Base-by-base conservation (phyloP, 2,113 vertebrate species). In the Apodemus speciosus region DNA sequence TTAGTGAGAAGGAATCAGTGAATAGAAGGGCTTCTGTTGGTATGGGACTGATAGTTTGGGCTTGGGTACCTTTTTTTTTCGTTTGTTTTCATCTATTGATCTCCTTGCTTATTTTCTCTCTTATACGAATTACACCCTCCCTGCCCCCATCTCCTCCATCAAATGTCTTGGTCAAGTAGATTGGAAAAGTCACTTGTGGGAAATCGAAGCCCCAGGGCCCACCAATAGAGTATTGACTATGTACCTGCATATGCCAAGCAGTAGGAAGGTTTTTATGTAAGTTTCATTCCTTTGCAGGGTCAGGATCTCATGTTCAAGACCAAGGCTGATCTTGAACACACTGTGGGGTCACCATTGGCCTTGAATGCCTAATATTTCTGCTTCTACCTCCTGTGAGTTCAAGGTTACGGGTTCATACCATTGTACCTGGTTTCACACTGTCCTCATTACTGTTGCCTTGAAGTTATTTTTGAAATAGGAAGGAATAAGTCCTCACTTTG, bases 401-500 rank as follows among this genome's bases (percentile, higher is more conserved):
- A 38, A 18, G 35, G 56, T 40, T 58, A 72, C 9, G 72, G 66
- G 8, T 14, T 21, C 13, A 38, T 56, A 7, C 15, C 2, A 18
- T 53, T 51, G 51, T 53, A 58, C 8, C 15, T 16, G 4, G 49
- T 23, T 58, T 40, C 3, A 14, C 6, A 14, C 9, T 71, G 1
- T 80, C 56, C 86, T 73, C 23, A 49, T 92, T 76, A 51, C 4
- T 40, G 4, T 49, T 53, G 35, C 60, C 91, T 90, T 58, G 32
- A 81, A 88, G 51, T 80, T 56, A 91, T 16, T 76, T 96, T 91
- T 68, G 75, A 90, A 89, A 79, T 43, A 88, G 11, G 40, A 15
- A 83, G 18, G 21, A 68, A 0, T 56, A 27, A 84, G 9, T 73
- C 32, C 35, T 64, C 3, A 30, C n/a, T 18, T 27, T 81, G 5